phyloP scores from a whole-genome alignment of 2,797 vertebrate species.

The Pelochelys cantorii region DNA sequence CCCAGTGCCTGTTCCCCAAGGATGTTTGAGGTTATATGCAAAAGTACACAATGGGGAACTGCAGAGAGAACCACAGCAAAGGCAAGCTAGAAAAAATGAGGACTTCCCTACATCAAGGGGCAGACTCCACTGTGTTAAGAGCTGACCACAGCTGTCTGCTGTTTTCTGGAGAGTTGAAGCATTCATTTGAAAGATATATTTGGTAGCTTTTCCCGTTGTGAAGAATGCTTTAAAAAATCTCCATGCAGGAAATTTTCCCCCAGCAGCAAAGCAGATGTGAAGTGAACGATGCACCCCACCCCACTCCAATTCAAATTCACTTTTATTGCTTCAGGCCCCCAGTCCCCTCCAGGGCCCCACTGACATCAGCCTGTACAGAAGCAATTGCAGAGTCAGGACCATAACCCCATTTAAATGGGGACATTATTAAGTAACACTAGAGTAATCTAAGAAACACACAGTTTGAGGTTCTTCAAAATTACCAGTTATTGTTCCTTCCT shows the following conservation, averaged over 20 bases:
- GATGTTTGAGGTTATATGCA: neutral
- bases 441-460: neutral
- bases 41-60: neutral
- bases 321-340: neutral
- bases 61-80: neutral
- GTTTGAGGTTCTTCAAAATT: neutral
- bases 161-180: neutral
- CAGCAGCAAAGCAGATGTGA: neutral
- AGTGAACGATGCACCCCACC: neutral
- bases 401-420: neutral
- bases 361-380: neutral
- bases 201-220: neutral
- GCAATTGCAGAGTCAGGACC: neutral
- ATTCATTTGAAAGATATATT: neutral
- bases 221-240: neutral
- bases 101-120: rapidly evolving
- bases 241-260: neutral
- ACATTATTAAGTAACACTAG: neutral
- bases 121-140: neutral
- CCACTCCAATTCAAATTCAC: neutral
- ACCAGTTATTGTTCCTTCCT: neutral
- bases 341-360: neutral
- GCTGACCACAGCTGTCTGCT: neutral
- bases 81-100: rapidly evolving
- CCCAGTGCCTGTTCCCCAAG: slow-evolving; percentile 1